phyloP scores from a whole-genome alignment of 2,113 vertebrate species.

The Cinclus cinclus region DNA sequence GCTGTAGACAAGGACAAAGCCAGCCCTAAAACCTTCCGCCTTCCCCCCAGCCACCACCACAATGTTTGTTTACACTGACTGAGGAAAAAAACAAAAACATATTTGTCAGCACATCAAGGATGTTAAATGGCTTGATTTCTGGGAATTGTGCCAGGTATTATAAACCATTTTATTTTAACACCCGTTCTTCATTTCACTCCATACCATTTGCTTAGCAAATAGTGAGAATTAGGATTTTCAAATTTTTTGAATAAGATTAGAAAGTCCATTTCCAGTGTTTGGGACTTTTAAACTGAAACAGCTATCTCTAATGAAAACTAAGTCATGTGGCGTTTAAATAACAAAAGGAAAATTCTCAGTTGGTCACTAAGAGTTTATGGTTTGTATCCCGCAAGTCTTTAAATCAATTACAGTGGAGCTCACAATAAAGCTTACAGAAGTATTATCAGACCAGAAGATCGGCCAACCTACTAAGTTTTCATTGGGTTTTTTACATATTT shows the following conservation, averaged over 20 bases:
- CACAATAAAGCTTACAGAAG: background rate
- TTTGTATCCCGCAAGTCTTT: background rate
- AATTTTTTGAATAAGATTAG: conserved; percentile 55
- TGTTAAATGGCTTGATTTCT: conserved; percentile 62
- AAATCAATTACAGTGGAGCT: background rate
- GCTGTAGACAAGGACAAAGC: conserved; percentile 22
- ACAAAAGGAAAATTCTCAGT: conserved; percentile 52
- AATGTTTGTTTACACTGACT: conserved; percentile 66
- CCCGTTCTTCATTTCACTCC: conserved; percentile 49
- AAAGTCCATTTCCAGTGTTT: conserved; percentile 42
- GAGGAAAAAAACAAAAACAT: conserved; percentile 71
- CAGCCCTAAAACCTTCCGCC: background rate
- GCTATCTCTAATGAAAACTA: conserved; percentile 53
- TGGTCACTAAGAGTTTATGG: conserved; percentile 50
- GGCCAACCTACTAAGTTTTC: background rate
- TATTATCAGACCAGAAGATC: background rate
- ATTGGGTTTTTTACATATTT: background rate
- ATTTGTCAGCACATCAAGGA: conserved; percentile 54
- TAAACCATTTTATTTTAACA: conserved; percentile 69
- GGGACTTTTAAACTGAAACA: conserved; percentile 65
- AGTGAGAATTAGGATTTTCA: conserved; percentile 61
- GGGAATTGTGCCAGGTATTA: conserved; percentile 71
- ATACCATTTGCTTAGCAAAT: conserved; percentile 68
- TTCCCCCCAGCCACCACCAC: background rate
- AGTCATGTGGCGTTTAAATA: conserved; percentile 53